Conservation (phyloP, 2,113 vertebrate species). For the Echinops telfairi region DNA sequence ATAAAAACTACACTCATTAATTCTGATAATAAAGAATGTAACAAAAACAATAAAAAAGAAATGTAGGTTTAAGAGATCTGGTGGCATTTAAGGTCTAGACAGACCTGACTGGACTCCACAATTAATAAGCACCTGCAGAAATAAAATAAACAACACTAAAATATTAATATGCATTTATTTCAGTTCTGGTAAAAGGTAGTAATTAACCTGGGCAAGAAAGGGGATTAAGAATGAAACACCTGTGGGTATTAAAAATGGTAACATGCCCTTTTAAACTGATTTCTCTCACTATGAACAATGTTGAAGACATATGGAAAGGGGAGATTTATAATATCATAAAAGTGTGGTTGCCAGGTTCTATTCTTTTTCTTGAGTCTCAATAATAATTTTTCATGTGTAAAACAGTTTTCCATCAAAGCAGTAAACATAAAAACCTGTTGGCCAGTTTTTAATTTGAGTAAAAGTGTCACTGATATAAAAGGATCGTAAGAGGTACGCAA, state of each 20-base stretch:
- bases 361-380: slow-evolving; percentile 57
- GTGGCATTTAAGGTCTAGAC: slow-evolving; percentile 83
- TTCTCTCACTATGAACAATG: slow-evolving; percentile 75
- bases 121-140: slow-evolving; percentile 83
- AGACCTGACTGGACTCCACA: slow-evolving; percentile 77
- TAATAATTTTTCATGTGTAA: slow-evolving; percentile 68
- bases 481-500: not conserved
- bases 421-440: slow-evolving; percentile 54
- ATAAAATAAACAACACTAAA: slow-evolving; percentile 84
- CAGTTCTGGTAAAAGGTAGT: slow-evolving; percentile 67
- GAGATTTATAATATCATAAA: slow-evolving; percentile 83
- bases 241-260: slow-evolving; percentile 81
- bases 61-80: slow-evolving; percentile 79
- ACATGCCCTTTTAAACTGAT: slow-evolving; percentile 69
- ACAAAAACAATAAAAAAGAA: slow-evolving; percentile 84
- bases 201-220: slow-evolving; percentile 72
- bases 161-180: slow-evolving; percentile 84
- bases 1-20: slow-evolving; percentile 82
- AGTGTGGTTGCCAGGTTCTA: slow-evolving; percentile 58
- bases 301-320: slow-evolving; percentile 66
- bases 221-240: slow-evolving; percentile 80
- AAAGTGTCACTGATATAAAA: slow-evolving; percentile 16
- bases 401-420: slow-evolving; percentile 63
- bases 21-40: slow-evolving; percentile 81
- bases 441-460: slow-evolving; percentile 52